Evolutionary conservation across 2,113 vertebrate genomes (phyloP).

Genomic region (Pao palembangensis): DNA sequence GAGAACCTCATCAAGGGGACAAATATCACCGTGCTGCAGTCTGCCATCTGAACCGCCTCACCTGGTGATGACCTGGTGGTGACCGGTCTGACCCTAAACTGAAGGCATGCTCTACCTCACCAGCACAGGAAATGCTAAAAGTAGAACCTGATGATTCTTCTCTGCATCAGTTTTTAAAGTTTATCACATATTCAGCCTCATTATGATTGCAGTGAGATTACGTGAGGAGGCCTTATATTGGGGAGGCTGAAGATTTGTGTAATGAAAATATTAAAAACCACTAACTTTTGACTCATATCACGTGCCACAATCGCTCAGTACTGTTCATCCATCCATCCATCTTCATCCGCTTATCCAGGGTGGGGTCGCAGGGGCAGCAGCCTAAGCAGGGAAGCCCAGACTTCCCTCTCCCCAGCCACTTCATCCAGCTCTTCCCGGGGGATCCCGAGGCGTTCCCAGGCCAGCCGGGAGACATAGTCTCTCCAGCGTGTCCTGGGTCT

Average conservation of each 20-base stretch:
- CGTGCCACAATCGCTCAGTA: conserved; percentile 13
- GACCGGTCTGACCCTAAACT: background rate
- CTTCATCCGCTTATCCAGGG: no score
- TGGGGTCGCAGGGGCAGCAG: no score
- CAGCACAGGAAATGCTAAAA: conserved; percentile 12
- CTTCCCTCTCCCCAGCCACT: no score
- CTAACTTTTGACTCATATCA: background rate
- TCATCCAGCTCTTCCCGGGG: no score
- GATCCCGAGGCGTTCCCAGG: no score
- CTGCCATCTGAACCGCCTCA: conserved; percentile 51
- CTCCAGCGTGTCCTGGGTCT: no score
- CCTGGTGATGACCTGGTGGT: background rate
- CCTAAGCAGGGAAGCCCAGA: no score
- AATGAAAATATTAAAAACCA: conserved; percentile 32
- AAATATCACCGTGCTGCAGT: conserved; percentile 69
- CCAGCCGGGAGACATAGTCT: no score
- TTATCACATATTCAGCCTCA: background rate
- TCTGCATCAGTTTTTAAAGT: background rate
- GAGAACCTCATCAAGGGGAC: conserved; percentile 85
- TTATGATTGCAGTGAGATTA: conserved; percentile 46
- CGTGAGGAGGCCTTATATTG: conserved; percentile 5
- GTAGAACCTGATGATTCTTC: background rate
- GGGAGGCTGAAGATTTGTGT: background rate
- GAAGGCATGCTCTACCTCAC: conserved; percentile 43
- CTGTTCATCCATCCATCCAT: no score